Conservation (phyloP, 1,140 invertebrate species). For the Mamestra configurata region DNA sequence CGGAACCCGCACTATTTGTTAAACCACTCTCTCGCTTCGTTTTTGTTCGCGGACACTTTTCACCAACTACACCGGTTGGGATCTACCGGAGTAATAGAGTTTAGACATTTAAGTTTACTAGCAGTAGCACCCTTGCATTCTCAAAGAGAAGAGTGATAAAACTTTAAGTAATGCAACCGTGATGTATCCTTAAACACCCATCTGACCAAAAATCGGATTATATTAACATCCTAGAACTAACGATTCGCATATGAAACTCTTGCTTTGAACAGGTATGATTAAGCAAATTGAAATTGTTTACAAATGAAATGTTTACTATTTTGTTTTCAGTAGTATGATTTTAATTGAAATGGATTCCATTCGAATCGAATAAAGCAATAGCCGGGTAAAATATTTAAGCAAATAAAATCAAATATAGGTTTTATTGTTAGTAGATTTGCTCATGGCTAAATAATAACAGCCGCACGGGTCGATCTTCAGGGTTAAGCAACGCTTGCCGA, state of each 20-base stretch:
- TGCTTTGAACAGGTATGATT: no score
- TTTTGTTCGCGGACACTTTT: background rate
- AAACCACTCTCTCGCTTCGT: background rate
- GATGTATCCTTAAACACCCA: no score
- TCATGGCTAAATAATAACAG: no score
- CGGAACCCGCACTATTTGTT: background rate
- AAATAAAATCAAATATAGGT: constrained; percentile 17
- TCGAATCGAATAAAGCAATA: background rate
- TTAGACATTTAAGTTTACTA: background rate
- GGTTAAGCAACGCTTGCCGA: no score
- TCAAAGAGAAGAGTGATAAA: background rate
- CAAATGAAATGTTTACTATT: no score
- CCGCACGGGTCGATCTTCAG: no score
- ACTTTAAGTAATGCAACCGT: no score
- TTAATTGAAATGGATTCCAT: background rate
- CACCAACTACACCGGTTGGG: background rate
- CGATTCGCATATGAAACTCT: no score
- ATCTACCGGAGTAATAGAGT: background rate
- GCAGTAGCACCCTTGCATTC: background rate
- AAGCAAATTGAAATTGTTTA: no score
- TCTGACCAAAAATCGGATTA: background rate
- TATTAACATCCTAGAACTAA: background rate
- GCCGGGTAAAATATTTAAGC: background rate
- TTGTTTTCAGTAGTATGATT: background rate
- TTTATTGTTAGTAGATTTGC: constrained; percentile 1